Evolutionary conservation across 92 coral and sea anemone genomes (phyloP).

Genomic region (Porites rus): DNA sequence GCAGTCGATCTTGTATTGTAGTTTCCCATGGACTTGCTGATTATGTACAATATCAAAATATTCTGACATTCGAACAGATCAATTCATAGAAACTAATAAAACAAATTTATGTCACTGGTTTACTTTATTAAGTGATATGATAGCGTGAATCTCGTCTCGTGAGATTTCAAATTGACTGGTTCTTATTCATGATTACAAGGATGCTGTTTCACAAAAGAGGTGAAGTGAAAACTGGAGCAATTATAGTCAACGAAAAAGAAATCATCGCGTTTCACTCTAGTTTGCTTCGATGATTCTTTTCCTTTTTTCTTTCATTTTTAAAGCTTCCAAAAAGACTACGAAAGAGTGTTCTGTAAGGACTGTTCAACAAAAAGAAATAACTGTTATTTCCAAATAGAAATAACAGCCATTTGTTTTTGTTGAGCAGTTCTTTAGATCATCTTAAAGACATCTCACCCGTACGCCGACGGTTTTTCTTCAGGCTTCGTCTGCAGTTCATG

Average conservation of each 20-base stretch:
- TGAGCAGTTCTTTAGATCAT: no score
- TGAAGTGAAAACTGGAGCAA: background rate
- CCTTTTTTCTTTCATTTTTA: background rate
- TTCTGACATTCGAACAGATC: constrained; percentile 20
- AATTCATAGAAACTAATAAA: constrained; percentile 16
- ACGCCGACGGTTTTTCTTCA: no score
- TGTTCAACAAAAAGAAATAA: no score
- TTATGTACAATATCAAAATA: constrained; percentile 21
- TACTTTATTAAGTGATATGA: constrained; percentile 3
- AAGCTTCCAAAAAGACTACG: background rate
- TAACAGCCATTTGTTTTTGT: no score
- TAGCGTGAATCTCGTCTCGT: no score
- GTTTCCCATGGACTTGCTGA: constrained; percentile 17
- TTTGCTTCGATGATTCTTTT: no score
- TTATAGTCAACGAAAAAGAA: no score
- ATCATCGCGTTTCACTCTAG: no score
- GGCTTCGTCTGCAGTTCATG: background rate
- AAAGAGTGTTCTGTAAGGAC: background rate
- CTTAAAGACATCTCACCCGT: background rate
- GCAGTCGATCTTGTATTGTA: background rate
- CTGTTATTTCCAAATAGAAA: no score
- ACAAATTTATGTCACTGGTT: constrained; percentile 9
- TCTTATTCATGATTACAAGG: background rate
- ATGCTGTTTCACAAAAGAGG: background rate
- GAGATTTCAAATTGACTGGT: background rate